A percentile compares a stretch with the other conserved stretches of the same genome.
Conservation (phyloP, 1,140 invertebrate genomes). For the Branchinecta lindahli region DNA sequence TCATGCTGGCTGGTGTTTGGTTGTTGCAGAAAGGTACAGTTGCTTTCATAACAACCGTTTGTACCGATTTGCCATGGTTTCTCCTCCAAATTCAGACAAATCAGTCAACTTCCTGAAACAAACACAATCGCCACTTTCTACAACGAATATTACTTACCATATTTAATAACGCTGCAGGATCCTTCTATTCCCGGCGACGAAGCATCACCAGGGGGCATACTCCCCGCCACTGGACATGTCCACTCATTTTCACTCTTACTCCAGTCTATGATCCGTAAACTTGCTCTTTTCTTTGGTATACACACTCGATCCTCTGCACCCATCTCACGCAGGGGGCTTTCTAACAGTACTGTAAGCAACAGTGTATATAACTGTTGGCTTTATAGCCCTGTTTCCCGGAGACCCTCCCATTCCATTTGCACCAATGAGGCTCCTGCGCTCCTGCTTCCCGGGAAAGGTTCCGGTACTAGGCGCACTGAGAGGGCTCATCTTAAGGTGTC, state of each 20-base stretch:
- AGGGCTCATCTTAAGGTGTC: too few relatives aligned
- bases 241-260: neutral
- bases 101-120: too few relatives aligned
- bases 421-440: neutral
- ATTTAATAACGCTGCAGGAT: neutral
- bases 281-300: conserved; percentile 6
- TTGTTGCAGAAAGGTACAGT: too few relatives aligned
- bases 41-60: too few relatives aligned
- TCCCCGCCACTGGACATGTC: neutral
- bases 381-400: neutral
- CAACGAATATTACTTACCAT: neutral
- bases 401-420: neutral
- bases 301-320: neutral
- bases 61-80: too few relatives aligned
- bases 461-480: too few relatives aligned
- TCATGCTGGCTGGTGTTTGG: too few relatives aligned
- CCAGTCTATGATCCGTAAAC: neutral
- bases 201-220: too few relatives aligned
- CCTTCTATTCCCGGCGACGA: neutral
- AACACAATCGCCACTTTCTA: too few relatives aligned
- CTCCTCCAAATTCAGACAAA: too few relatives aligned
- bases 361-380: neutral
- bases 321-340: neutral
- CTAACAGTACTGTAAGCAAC: neutral
- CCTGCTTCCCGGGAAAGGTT: neutral